These are phyloP conservation scores for Brenthis ino DNA, from an alignment of 2,888 invertebrate species.

Conservation along the genomic window DNA sequence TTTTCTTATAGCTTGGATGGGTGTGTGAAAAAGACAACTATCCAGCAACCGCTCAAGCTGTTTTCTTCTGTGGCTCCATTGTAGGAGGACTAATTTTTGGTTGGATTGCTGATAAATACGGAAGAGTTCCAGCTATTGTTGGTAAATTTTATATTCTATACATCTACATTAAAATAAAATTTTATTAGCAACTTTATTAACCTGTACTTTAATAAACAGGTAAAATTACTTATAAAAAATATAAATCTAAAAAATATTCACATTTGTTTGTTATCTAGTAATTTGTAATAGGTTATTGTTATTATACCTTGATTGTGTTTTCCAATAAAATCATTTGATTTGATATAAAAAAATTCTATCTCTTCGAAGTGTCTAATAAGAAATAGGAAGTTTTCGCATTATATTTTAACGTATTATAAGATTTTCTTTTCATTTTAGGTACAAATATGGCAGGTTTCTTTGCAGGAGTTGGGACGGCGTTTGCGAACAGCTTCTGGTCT, in stretches of 20 bases:
- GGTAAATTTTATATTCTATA: slow-evolving; percentile 54
- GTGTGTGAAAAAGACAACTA: slow-evolving; percentile 91
- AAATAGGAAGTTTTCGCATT: not conserved
- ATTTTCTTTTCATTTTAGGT: slow-evolving; percentile 55
- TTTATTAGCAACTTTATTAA: too few species aligned
- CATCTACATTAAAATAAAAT: not conserved
- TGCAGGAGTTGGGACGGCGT: slow-evolving; percentile 88
- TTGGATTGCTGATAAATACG: slow-evolving; percentile 92
- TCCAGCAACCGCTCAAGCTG: slow-evolving; percentile 89
- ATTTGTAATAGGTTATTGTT: too few species aligned
- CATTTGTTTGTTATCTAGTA: too few species aligned
- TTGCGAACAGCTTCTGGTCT: slow-evolving; percentile 87
- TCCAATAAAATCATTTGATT: too few species aligned
- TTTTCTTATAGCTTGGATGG: slow-evolving; percentile 86
- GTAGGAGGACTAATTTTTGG: slow-evolving; percentile 92
- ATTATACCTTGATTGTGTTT: too few species aligned
- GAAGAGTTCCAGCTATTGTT: slow-evolving; percentile 90
- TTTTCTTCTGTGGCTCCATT: slow-evolving; percentile 94
- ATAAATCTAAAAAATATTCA: too few species aligned
- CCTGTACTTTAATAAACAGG: too few species aligned
- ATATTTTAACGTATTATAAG: not conserved
- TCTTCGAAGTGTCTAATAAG: too few species aligned
- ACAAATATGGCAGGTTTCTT: slow-evolving; percentile 88
- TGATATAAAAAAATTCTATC: too few species aligned
- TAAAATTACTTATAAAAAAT: too few species aligned